phyloP scores from a whole-genome alignment of 2,113 vertebrate genomes.

The Cyprinodon tularosa region DNA sequence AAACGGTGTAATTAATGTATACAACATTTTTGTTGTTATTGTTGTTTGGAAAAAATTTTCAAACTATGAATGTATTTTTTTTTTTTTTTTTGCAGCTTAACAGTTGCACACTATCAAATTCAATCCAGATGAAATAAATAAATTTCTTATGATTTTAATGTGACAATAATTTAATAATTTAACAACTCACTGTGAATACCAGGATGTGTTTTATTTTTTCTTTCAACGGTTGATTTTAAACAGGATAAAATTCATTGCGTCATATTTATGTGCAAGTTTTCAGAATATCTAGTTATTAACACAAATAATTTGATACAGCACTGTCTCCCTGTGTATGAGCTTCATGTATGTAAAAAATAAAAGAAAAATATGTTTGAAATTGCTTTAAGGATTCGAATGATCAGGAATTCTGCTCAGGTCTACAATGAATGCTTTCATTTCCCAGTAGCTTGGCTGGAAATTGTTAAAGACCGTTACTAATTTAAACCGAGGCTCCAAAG shows the following conservation, averaged over 20 bases:
- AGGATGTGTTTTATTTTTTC: background rate
- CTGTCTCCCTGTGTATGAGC: background rate
- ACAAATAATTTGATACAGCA: background rate
- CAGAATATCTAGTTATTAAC: background rate
- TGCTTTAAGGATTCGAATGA: background rate
- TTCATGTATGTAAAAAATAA: background rate
- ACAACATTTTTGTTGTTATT: too few relatives aligned
- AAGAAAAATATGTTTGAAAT: background rate
- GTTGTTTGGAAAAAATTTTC: too few relatives aligned
- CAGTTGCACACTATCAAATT: too few relatives aligned
- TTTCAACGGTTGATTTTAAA: background rate
- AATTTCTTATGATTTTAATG: too few relatives aligned
- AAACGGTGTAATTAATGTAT: too few relatives aligned
- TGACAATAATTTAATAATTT: background rate
- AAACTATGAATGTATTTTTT: too few relatives aligned
- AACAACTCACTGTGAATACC: background rate
- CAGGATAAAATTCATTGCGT: background rate
- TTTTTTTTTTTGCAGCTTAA: too few relatives aligned
- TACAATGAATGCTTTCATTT: conserved; percentile 24
- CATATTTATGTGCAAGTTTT: background rate
- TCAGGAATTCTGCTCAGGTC: conserved; percentile 22
- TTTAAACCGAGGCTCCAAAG: conserved; percentile 20
- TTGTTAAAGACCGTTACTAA: conserved; percentile 27
- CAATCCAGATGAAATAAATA: too few relatives aligned
- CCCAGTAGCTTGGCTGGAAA: conserved; percentile 33